A percentile compares a stretch with the other conserved stretches of the same genome.
phyloP scores from a whole-genome alignment of 2,888 invertebrate genomes.

The Diaphora mendica region DNA sequence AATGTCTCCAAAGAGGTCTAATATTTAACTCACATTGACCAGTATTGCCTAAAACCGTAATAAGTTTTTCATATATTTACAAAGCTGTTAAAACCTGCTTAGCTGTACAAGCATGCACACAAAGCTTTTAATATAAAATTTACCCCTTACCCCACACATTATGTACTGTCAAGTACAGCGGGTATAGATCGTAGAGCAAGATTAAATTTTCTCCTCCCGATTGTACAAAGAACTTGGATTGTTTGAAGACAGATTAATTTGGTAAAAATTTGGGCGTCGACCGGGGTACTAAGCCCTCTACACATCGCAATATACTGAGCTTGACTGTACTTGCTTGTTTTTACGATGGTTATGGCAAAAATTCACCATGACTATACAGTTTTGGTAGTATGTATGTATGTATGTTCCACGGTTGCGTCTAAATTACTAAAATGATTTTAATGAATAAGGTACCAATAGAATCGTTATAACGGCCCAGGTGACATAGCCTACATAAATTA shows the following conservation, averaged over 20 bases:
- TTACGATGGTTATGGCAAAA: neutral
- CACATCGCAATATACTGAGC: slow-evolving; percentile 5
- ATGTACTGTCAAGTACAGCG: slow-evolving; percentile 5
- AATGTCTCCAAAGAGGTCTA: neutral
- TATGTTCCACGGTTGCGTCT: too few relatives aligned
- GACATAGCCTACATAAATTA: too few relatives aligned
- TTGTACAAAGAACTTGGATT: slow-evolving; percentile 73
- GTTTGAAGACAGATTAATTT: slow-evolving; percentile 84
- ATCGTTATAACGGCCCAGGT: too few relatives aligned
- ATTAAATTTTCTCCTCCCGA: slow-evolving; percentile 74
- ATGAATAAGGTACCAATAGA: too few relatives aligned
- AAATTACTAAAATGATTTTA: too few relatives aligned
- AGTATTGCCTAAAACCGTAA: neutral
- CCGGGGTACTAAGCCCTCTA: slow-evolving; percentile 38
- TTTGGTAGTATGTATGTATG: too few relatives aligned
- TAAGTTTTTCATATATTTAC: neutral
- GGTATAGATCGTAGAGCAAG: slow-evolving; percentile 50
- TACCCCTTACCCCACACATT: slow-evolving; percentile 13
- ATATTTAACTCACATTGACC: neutral
- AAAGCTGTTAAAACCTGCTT: slow-evolving; percentile 1
- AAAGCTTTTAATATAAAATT: slow-evolving; percentile 11
- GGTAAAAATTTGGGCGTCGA: slow-evolving; percentile 67
- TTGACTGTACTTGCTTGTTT: slow-evolving; percentile 8
- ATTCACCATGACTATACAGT: neutral
- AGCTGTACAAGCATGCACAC: neutral